These are phyloP conservation scores for Aplysina aerophoba DNA, from an alignment of 37 sponge, comb jelly and placozoan species.

Conservation along the genomic window DNA sequence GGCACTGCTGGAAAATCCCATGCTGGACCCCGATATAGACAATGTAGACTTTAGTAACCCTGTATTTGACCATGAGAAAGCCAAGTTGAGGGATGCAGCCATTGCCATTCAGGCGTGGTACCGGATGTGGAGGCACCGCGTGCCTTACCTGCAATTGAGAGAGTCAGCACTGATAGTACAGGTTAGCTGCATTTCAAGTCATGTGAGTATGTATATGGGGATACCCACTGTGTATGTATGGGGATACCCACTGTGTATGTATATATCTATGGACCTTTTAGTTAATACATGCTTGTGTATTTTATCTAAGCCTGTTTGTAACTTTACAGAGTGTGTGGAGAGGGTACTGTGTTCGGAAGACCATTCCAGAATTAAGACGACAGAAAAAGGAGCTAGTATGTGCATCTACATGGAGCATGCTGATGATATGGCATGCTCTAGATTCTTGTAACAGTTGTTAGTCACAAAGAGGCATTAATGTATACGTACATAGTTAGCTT, in stretches of 20 bases:
- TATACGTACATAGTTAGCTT: too few relatives aligned
- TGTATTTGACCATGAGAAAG: conserved; percentile 59
- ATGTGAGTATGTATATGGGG: too few relatives aligned
- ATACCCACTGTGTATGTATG: too few relatives aligned
- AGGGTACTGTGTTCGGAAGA: conserved; percentile 42
- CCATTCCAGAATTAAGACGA: conserved; percentile 54
- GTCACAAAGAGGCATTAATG: neutral
- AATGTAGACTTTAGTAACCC: conserved; percentile 65
- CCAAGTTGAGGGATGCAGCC: conserved; percentile 55
- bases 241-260: too few relatives aligned
- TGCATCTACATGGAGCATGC: neutral
- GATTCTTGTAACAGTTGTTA: too few relatives aligned
- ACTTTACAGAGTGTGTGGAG: conserved; percentile 54
- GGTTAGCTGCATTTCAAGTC: conserved; percentile 29
- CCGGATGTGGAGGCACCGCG: conserved; percentile 64
- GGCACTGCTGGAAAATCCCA: conserved; percentile 51
- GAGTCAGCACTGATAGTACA: conserved; percentile 52
- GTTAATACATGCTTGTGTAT: neutral
- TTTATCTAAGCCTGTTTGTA: too few relatives aligned
- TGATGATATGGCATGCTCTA: too few relatives aligned
- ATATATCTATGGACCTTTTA: neutral
- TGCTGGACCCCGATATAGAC: conserved; percentile 49
- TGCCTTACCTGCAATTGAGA: conserved; percentile 53
- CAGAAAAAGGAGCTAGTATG: conserved; percentile 72
- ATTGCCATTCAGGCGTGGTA: conserved; percentile 74